Evolutionary conservation across 1,140 invertebrate species (phyloP).

Genomic region (Aphidius gifuensis): DNA sequence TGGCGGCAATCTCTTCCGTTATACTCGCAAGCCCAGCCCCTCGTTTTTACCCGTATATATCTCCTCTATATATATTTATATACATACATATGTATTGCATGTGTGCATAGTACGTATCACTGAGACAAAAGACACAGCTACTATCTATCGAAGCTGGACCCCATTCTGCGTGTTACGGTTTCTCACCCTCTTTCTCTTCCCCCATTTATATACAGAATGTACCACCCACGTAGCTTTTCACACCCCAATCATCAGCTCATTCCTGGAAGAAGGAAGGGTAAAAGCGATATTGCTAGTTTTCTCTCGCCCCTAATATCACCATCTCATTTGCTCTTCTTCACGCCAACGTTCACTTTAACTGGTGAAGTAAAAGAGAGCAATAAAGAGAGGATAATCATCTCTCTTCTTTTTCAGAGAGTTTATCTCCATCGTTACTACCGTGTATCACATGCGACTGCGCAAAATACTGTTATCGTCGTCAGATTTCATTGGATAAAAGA

Average conservation of each 20-base stretch:
- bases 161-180: conserved; percentile 31
- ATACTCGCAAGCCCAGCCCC: too few relatives aligned
- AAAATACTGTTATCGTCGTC: background rate
- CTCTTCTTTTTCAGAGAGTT: too few relatives aligned
- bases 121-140: too few relatives aligned
- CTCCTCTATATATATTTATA: background rate
- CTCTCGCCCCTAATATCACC: too few relatives aligned
- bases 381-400: too few relatives aligned
- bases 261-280: conserved; percentile 20
- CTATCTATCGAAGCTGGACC: conserved; percentile 10
- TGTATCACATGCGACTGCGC: conserved; percentile 11
- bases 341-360: too few relatives aligned
- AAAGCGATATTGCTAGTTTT: too few relatives aligned
- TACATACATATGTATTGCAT: conserved; percentile 1
- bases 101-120: background rate
- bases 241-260: conserved; percentile 37
- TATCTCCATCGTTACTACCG: background rate
- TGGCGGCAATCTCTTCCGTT: conserved; percentile 50
- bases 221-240: conserved; percentile 47
- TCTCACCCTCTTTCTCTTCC: conserved; percentile 32
- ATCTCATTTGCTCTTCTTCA: too few relatives aligned
- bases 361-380: too few relatives aligned
- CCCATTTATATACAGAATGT: too few relatives aligned
- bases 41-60: background rate
- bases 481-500: conserved; percentile 42